phyloP scores from a whole-genome alignment of 2,888 invertebrate genomes.

The Zaprionus bogoriensis region DNA sequence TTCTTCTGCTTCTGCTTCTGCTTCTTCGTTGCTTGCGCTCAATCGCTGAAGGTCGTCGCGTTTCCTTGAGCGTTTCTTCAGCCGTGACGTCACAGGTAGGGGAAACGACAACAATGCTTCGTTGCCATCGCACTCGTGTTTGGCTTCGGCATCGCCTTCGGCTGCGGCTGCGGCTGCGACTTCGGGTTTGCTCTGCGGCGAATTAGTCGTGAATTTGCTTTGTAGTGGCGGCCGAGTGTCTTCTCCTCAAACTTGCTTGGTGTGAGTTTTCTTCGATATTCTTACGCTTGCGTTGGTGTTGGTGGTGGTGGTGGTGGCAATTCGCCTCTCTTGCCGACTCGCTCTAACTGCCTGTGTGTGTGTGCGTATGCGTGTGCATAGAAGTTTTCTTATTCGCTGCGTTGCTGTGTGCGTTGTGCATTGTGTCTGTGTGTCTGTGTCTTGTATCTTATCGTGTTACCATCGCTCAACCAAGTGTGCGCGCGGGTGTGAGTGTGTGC shows the following conservation, averaged over 20 bases:
- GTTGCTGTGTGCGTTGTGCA: no score
- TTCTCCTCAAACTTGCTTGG: conserved; percentile 43
- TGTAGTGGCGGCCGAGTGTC: conserved; percentile 46
- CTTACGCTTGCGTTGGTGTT: conserved; percentile 2
- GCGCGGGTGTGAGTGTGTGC: conserved; percentile 28
- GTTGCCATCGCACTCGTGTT: conserved; percentile 1
- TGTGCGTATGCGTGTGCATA: conserved; percentile 16
- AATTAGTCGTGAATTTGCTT: conserved; percentile 53
- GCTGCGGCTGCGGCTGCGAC: conserved; percentile 6
- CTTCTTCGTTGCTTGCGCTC: conserved; percentile 18
- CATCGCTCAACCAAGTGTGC: conserved; percentile 37
- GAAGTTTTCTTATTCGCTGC: conserved; percentile 62
- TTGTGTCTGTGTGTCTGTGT: conserved; percentile 14
- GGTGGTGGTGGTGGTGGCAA: conserved; percentile 33
- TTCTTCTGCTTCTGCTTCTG: conserved; percentile 8
- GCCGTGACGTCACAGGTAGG: conserved; percentile 69
- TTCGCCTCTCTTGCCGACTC: conserved; percentile 37
- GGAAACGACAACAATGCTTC: conserved; percentile 62
- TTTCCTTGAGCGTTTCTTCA: conserved; percentile 70
- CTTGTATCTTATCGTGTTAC: conserved; percentile 47
- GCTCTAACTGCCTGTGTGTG: conserved; percentile 34
- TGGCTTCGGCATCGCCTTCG: neutral
- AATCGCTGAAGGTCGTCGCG: conserved; percentile 70
- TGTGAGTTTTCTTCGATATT: conserved; percentile 68
- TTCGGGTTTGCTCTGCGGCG: conserved; percentile 58